A percentile compares a stretch with the other conserved stretches of the same genome.
Conservation (phyloP, 2,797 vertebrate species). For the Cryptoprocta ferox region DNA sequence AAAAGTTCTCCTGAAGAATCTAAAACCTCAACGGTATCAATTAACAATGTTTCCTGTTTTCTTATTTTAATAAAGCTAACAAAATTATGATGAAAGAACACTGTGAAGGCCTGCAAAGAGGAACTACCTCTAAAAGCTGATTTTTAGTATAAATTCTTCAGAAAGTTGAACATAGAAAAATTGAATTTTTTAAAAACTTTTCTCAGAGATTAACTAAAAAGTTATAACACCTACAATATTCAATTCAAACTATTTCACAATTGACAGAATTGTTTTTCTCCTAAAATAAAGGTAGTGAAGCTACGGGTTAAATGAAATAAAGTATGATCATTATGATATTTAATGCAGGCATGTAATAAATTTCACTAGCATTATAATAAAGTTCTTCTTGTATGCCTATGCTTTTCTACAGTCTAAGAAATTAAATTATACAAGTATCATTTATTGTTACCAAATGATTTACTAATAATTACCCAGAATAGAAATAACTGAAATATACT, state of each 20-base stretch:
- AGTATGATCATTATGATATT: not conserved
- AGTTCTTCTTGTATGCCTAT: conserved; percentile 50
- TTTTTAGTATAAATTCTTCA: conserved; percentile 66
- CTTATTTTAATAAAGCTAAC: conserved; percentile 22
- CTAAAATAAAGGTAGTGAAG: not conserved
- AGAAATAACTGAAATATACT: conserved; percentile 57
- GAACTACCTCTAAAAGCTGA: conserved; percentile 74
- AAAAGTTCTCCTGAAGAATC: conserved; percentile 26
- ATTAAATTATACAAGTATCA: conserved; percentile 47
- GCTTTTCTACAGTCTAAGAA: conserved; percentile 64
- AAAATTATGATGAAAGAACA: conserved; percentile 70
- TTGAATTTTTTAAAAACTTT: not conserved
- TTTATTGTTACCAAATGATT: conserved; percentile 68
- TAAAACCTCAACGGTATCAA: not conserved
- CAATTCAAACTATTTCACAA: conserved; percentile 69
- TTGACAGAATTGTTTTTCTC: not conserved
- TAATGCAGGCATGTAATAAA: conserved; percentile 41
- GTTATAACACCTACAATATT: conserved; percentile 12
- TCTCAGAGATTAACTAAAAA: conserved; percentile 35
- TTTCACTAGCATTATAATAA: conserved; percentile 65
- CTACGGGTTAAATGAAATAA: not conserved
- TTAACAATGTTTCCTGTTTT: conserved; percentile 36
- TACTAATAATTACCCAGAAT: conserved; percentile 69
- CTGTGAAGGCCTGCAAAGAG: conserved; percentile 74
- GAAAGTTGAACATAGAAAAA: conserved; percentile 55